Percentiles rank a stretch among this genome's conserved stretches.
Evolutionary conservation across 1,140 invertebrate species (phyloP).

Genomic region (Ceratitis capitata): DNA sequence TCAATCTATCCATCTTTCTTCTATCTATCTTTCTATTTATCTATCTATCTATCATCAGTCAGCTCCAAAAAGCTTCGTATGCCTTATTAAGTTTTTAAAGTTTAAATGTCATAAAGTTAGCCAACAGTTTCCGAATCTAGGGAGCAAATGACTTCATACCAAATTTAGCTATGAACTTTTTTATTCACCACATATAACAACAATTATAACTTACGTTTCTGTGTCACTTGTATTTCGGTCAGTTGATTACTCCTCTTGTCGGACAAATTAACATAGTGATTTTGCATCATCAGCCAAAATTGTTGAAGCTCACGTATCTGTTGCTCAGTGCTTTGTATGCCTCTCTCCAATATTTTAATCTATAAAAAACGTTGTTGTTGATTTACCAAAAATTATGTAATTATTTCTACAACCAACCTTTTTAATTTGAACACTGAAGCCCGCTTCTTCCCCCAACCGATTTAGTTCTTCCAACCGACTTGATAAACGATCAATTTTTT

Average conservation of each 20-base stretch:
- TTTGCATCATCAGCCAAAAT: conserved; percentile 80
- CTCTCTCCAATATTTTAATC: conserved; percentile 71
- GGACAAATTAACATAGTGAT: conserved; percentile 73
- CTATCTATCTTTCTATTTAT: no score
- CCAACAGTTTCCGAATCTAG: no score
- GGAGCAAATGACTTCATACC: no score
- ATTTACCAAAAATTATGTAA: no score
- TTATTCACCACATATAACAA: no score
- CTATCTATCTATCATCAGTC: no score
- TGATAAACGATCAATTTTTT: conserved; percentile 54
- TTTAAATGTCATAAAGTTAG: no score
- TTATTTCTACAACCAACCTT: conserved; percentile 65
- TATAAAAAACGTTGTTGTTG: no score
- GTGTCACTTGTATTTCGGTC: conserved; percentile 73
- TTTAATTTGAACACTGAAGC: conserved; percentile 66
- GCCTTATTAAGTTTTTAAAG: no score
- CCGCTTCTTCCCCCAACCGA: conserved; percentile 53
- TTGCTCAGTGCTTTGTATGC: conserved; percentile 69
- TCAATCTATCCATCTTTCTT: no score
- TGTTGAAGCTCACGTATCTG: conserved; percentile 73
- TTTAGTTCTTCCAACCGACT: conserved; percentile 47
- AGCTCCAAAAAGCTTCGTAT: no score
- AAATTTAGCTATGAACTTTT: no score
- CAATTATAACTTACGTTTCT: conserved; percentile 69
- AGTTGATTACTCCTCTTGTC: conserved; percentile 74